phyloP scores from a whole-genome alignment of 2,113 vertebrate species.

The Notechis scutatus region DNA sequence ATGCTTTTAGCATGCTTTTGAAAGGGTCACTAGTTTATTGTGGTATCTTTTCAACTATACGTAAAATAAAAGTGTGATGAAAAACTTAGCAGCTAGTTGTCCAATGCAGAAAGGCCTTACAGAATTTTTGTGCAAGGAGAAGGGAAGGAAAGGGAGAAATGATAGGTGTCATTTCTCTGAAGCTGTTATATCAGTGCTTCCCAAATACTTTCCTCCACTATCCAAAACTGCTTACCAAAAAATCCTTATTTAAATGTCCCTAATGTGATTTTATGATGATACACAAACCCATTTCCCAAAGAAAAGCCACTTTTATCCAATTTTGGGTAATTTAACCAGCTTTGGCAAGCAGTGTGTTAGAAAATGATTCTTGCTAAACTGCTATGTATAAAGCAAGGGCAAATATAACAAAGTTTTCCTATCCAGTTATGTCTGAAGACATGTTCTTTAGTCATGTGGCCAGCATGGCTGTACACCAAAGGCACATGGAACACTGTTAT shows the following conservation, averaged over 20 bases:
- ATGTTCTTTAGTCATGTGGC: background rate
- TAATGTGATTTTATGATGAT: background rate
- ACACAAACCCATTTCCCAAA: background rate
- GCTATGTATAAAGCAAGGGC: background rate
- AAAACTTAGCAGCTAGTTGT: background rate
- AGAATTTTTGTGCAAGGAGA: background rate
- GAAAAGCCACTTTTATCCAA: background rate
- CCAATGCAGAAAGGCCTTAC: background rate
- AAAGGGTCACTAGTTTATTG: background rate
- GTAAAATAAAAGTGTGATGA: background rate
- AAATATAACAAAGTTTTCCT: background rate
- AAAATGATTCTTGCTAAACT: background rate
- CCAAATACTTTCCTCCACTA: background rate
- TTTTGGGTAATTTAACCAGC: background rate
- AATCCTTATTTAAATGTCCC: background rate
- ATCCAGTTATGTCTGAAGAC: background rate
- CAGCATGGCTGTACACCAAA: background rate
- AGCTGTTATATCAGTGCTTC: background rate
- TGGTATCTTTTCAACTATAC: slow-evolving; percentile 35
- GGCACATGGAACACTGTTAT: background rate
- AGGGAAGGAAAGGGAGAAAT: background rate
- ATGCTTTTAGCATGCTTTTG: slow-evolving; percentile 30
- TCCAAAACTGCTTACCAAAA: background rate
- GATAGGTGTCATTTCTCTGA: background rate
- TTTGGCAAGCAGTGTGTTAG: background rate